Base-by-base conservation (phyloP, 1,140 invertebrate genomes). In the Drosophila paulistorum region DNA sequence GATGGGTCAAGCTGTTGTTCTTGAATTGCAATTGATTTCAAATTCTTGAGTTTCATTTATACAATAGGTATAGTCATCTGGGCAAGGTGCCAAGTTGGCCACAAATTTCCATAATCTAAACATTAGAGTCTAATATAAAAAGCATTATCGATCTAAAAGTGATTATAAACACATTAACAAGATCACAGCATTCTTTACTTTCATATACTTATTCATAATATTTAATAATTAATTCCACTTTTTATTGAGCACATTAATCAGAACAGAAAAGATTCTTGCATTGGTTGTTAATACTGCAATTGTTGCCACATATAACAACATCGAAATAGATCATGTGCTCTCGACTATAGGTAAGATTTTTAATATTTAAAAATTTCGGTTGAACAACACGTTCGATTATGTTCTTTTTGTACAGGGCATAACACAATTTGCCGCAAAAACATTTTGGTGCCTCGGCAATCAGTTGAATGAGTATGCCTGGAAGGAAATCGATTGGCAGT, bases 311-410 rank as follows among this genome's bases (percentile, higher is more conserved):
- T 30, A 91, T 60, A 7, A 92, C 90, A 3, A 90, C 66, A 69
- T 92, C 91, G 7, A 68, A 77, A 60, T 91, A 92, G 33, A 92
- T 91, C 61, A 85, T 68, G 58, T 86, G 91, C 68, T 92, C 89
- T 3, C 91, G 83, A 60, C 91, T 92, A 17, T 90, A 90, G 0
- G 87, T 80, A 0, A 92, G 78, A 60, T 89, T 84, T 42, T 91
- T 91, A 9, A 92, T 74, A 57, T 89, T 80, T 7, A 77, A 73
- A 41, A 92, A 89, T 58, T 79, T 91, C 0, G 87, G 84, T 65
- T 89, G 73, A 0, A 67, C 59, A 0, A 91, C 89, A 4, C 91
- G 77, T 33, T 91, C 68, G 4, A 81, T 39, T 20, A 79, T 13
- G 33, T 71, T 65, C 20, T 63, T 62, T 4, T 71, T 42, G 7